Percentiles rank a stretch among this genome's conserved stretches.
Conservation (phyloP, 2,888 invertebrate genomes). For the Slavum lentiscoides region DNA sequence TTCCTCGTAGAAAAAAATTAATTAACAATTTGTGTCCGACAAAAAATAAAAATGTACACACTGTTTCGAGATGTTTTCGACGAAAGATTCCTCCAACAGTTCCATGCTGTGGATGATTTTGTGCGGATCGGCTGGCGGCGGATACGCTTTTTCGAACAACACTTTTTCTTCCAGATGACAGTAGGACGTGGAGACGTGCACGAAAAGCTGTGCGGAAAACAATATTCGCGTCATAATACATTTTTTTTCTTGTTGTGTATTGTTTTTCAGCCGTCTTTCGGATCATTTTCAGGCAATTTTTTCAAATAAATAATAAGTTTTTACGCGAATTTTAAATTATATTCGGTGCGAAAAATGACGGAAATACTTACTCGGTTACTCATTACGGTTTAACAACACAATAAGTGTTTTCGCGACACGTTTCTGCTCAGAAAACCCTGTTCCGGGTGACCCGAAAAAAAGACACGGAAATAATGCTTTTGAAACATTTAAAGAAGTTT, state of each 20-base stretch:
- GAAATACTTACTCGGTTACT: too few relatives aligned
- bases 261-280: too few relatives aligned
- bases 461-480: too few relatives aligned
- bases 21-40: neutral
- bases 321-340: too few relatives aligned
- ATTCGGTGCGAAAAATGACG: too few relatives aligned
- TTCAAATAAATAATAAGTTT: too few relatives aligned
- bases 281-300: too few relatives aligned
- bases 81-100: conserved; percentile 70
- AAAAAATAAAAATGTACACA: conserved; percentile 58
- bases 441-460: too few relatives aligned
- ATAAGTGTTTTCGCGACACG: too few relatives aligned
- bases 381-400: too few relatives aligned
- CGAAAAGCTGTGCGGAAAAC: conserved; percentile 64
- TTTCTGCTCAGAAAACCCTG: too few relatives aligned
- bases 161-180: conserved; percentile 80
- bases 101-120: conserved; percentile 67
- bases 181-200: conserved; percentile 91
- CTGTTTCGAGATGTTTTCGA: conserved; percentile 70
- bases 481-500: too few relatives aligned
- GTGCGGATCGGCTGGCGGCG: conserved; percentile 65
- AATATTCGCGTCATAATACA: neutral
- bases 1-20: neutral
- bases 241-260: neutral
- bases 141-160: conserved; percentile 80